A percentile compares a stretch with the other conserved stretches of the same genome.
These are phyloP conservation scores for Ormyrus thymus DNA, from an alignment of 2,888 invertebrate genomes.

Conservation along the genomic window DNA sequence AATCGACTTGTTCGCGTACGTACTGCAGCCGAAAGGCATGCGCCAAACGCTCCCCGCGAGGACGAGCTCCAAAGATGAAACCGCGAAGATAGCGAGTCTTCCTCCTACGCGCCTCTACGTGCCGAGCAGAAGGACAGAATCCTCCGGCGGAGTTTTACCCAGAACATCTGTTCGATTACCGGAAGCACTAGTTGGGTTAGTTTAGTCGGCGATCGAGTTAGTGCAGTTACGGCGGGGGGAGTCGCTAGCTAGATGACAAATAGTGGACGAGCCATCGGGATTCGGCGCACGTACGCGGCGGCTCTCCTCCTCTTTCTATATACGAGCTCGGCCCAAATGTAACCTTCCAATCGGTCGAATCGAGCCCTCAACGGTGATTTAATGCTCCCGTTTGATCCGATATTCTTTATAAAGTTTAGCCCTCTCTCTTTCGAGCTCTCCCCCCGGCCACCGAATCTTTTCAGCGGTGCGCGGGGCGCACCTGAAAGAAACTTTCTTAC, in stretches of 20 bases:
- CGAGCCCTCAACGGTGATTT: conserved; percentile 66
- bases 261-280: conserved; percentile 67
- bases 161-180: conserved; percentile 63
- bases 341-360: conserved; percentile 56
- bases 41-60: conserved; percentile 10
- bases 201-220: conserved; percentile 68
- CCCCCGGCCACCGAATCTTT: conserved; percentile 20
- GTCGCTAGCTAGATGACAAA: conserved; percentile 64
- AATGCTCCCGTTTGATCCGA: conserved; percentile 68
- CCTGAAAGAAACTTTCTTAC: conserved; percentile 55
- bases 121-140: not conserved
- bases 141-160: conserved; percentile 38
- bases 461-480: conserved; percentile 50
- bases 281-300: conserved; percentile 66
- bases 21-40: conserved; percentile 35
- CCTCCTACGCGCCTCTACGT: not conserved
- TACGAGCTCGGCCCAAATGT: conserved; percentile 57
- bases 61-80: conserved; percentile 7
- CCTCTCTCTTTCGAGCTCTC: conserved; percentile 54
- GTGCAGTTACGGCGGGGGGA: conserved; percentile 61
- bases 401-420: conserved; percentile 69
- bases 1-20: conserved; percentile 43
- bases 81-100: conserved; percentile 9
- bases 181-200: conserved; percentile 66
- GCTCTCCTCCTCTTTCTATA: conserved; percentile 29